Conservation (phyloP, 2,888 invertebrate genomes). For the Cinara cedri region DNA sequence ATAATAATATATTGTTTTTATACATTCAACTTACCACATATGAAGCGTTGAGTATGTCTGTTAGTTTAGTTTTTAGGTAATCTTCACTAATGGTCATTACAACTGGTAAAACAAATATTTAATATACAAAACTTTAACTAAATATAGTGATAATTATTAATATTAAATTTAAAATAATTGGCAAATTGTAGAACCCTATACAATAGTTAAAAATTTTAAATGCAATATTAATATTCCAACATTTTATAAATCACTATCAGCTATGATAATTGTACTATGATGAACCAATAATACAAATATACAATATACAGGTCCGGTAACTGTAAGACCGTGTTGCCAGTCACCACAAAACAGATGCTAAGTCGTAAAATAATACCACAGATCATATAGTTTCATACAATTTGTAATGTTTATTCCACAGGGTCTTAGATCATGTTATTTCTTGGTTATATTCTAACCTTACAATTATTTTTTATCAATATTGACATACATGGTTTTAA, state of each 20-base stretch:
- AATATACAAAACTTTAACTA: not conserved
- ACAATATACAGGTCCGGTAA: no score
- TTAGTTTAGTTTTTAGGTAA: slow-evolving; percentile 51
- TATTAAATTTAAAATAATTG: not conserved
- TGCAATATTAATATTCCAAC: not conserved
- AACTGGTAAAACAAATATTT: not conserved
- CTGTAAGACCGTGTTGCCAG: no score
- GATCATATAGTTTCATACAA: no score
- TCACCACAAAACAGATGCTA: no score
- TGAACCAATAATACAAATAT: not conserved
- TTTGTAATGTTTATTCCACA: no score
- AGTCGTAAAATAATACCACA: no score
- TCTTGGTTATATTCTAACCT: no score
- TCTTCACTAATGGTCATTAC: slow-evolving; percentile 57
- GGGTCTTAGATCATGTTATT: no score
- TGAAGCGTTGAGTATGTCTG: slow-evolving; percentile 43
- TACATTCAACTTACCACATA: slow-evolving; percentile 53
- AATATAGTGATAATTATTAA: not conserved
- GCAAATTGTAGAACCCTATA: not conserved
- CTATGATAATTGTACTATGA: not conserved
- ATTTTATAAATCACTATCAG: no score
- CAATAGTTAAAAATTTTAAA: not conserved
- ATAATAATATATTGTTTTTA: not conserved
- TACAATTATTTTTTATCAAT: no score
- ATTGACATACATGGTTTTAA: no score